Percentiles rank a stretch among this genome's conserved stretches.
phyloP scores from a whole-genome alignment of 1,140 invertebrate species.

The Piezodorus guildinii region DNA sequence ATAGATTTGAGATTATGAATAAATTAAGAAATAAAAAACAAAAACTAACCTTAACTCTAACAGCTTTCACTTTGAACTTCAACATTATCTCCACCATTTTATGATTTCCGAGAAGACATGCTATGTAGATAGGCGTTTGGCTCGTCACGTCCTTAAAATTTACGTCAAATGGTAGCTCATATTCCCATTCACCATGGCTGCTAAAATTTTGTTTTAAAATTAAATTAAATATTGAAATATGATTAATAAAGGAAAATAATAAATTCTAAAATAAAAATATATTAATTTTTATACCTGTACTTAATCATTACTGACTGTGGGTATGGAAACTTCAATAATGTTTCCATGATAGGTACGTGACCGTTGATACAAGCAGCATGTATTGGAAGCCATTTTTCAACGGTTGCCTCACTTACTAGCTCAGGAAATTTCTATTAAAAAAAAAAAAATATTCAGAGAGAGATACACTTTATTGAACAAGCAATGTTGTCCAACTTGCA shows the following conservation, averaged over 20 bases:
- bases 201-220: conserved; percentile 27
- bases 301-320: conserved; percentile 54
- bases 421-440: conserved; percentile 46
- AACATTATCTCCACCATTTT: conserved; percentile 68
- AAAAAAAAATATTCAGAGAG: conserved; percentile 19
- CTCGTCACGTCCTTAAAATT: conserved; percentile 82
- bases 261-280: conserved; percentile 5
- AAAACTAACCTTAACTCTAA: conserved; percentile 38
- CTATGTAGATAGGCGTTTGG: conserved; percentile 79
- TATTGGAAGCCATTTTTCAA: conserved; percentile 83
- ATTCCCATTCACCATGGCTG: conserved; percentile 71
- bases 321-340: conserved; percentile 73
- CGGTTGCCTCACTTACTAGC: conserved; percentile 59
- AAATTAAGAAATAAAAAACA: not conserved
- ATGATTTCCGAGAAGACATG: conserved; percentile 69
- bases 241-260: not conserved
- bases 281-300: conserved; percentile 39
- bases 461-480: no score
- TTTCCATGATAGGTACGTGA: conserved; percentile 60
- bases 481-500: no score
- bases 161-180: conserved; percentile 76
- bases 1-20: no score
- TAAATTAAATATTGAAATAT: not conserved
- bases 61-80: conserved; percentile 55
- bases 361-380: conserved; percentile 86